A percentile compares a stretch with the other conserved stretches of the same genome.
These are phyloP conservation scores for Drosophila anceps DNA, from an alignment of 2,888 invertebrate species.

Conservation along the genomic window DNA sequence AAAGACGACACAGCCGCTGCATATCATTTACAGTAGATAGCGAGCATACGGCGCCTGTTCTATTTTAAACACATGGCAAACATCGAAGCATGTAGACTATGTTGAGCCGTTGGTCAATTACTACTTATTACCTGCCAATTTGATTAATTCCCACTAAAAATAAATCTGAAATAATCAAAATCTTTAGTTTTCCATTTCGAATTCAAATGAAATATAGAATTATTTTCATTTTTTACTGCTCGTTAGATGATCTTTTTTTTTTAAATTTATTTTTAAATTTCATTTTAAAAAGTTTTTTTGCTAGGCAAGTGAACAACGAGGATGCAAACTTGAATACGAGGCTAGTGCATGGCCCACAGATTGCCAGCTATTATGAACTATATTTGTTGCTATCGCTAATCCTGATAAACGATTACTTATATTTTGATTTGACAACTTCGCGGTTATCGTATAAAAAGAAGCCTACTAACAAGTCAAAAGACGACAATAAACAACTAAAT, in stretches of 20 bases:
- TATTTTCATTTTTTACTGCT: not conserved
- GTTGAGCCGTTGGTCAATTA: not conserved
- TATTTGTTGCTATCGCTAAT: too few species aligned
- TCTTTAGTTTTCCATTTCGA: not conserved
- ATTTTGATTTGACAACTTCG: too few species aligned
- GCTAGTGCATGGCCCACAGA: not conserved
- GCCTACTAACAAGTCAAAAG: too few species aligned
- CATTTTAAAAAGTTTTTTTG: too few species aligned
- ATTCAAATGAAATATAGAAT: not conserved
- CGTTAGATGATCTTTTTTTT: too few species aligned
- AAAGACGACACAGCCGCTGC: constrained; percentile 12
- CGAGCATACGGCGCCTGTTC: not conserved
- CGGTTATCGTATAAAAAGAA: too few species aligned
- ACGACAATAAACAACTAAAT: too few species aligned
- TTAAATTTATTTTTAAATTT: too few species aligned
- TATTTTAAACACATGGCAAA: not conserved
- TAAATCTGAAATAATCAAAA: not conserved
- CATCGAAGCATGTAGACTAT: not conserved
- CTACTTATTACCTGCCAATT: not conserved
- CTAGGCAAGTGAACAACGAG: not conserved
- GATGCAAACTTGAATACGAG: not conserved
- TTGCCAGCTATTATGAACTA: too few species aligned
- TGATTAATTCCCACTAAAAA: not conserved
- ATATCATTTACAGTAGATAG: constrained; percentile 16
- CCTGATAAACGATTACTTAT: too few species aligned